Base-by-base conservation (phyloP, 2,888 invertebrate genomes). In the Cataglyphis cursor region DNA sequence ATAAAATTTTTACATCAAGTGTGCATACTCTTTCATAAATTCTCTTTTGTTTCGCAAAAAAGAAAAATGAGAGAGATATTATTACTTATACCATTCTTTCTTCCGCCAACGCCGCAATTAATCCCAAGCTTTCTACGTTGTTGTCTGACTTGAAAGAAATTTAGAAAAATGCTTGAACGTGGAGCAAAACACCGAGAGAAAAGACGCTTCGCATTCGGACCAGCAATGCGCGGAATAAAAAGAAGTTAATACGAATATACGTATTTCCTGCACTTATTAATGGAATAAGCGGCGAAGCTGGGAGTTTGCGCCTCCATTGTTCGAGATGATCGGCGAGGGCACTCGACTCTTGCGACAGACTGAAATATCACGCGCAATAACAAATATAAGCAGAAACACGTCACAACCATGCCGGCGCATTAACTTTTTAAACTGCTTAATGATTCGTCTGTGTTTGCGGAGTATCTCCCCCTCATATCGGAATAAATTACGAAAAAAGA, bases 401-500 rank as follows among this genome's bases (percentile, higher is more conserved):
- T 81, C 78, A 75, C 38, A 44, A 31, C 61, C 78, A 62, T 15
- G 54, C 81, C 61, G 54, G 64, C 57, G 62, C 85, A 78, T 86
- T 86, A 86, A 82, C 82, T 82, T 86, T 85, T 83, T 78, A 59
- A 76, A 59, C 72, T 82, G 70, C 64, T 88, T 87, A 85, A 85
- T 81, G 85, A 90, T 82, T 80, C 78, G 74, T 68, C 64, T 9
- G 70, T 21, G 51, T 51, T 51, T 72, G 64, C 38, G 59, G 76
- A 64, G 76, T 82, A 84, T 78, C 80, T 82, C 8, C 54, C 61
- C 51, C 76, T 72, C 62, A 62, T 88, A 88, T 85, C 83, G 85
- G 81, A 84, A 86, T 89, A 86, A 84, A 88, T 86, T 89, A 87
- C 73, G 74, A 73, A 82, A 84, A 83, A 81, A 76, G 81, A 76